These are phyloP conservation scores for Tanaodytes sp. DNA, from an alignment of 2,888 invertebrate genomes.

Conservation along the genomic window DNA sequence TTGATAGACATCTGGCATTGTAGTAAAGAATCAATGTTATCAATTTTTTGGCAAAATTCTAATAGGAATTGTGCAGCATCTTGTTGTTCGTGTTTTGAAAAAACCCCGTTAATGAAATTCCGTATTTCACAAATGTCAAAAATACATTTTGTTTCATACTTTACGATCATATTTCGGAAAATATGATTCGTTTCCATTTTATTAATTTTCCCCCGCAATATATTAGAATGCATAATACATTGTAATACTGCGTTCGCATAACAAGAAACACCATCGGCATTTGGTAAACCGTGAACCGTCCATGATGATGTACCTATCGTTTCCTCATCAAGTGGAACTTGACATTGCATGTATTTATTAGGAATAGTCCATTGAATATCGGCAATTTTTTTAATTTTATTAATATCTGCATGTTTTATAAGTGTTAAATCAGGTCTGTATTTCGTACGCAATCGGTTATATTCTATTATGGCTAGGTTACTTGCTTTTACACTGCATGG, in stretches of 20 bases:
- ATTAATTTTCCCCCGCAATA: too few relatives aligned
- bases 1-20: too few relatives aligned
- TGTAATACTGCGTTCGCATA: conserved; percentile 1
- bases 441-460: conserved; percentile 3
- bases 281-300: not conserved
- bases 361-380: conserved; percentile 11
- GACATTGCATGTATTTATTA: conserved; percentile 11
- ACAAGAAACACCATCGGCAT: not conserved
- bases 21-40: too few relatives aligned
- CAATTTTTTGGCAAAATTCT: too few relatives aligned
- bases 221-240: conserved; percentile 2
- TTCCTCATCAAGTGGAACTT: conserved; percentile 14
- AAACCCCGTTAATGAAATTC: too few relatives aligned
- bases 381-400: conserved; percentile 16
- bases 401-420: conserved; percentile 56
- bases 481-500: conserved; percentile 35
- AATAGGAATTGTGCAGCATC: too few relatives aligned
- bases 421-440: conserved; percentile 42
- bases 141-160: too few relatives aligned
- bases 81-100: too few relatives aligned
- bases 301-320: not conserved
- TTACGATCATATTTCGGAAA: too few relatives aligned
- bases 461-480: conserved; percentile 1
- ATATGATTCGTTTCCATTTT: too few relatives aligned
- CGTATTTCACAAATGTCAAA: too few relatives aligned